Evolutionary conservation across 2,113 vertebrate genomes (phyloP).

Genomic region (Tinamus guttatus): DNA sequence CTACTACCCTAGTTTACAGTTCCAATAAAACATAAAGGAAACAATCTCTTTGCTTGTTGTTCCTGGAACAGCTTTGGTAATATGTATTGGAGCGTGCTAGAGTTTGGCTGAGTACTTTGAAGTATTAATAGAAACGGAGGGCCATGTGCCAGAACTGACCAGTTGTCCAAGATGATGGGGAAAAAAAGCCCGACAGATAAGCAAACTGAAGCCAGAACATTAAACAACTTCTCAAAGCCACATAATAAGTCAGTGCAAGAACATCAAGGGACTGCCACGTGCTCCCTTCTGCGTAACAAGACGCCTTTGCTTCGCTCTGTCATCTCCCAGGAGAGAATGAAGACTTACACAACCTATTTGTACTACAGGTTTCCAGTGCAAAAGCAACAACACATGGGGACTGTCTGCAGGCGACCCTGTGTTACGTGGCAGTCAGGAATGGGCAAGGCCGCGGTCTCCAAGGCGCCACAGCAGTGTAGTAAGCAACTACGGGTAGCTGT

Average conservation of each 20-base stretch:
- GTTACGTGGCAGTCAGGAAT: neutral
- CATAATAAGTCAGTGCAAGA: neutral
- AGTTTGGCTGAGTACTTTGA: conserved; percentile 25
- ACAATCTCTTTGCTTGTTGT: conserved; percentile 7
- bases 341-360: neutral
- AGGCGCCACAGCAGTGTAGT: neutral
- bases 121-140: conserved; percentile 57
- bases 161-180: neutral
- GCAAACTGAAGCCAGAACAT: neutral
- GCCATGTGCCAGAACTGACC: conserved; percentile 28
- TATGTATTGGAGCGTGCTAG: neutral
- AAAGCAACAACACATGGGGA: neutral
- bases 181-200: neutral
- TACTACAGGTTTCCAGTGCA: neutral
- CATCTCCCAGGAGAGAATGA: neutral
- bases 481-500: neutral
- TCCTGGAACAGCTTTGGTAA: conserved; percentile 16
- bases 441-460: neutral
- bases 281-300: neutral
- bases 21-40: conserved; percentile 33
- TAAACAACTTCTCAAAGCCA: neutral
- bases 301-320: neutral
- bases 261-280: neutral
- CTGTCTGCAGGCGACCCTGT: neutral
- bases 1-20: neutral